Conservation (phyloP, 2,113 vertebrate species). For the Ancistrus triradiatus region DNA sequence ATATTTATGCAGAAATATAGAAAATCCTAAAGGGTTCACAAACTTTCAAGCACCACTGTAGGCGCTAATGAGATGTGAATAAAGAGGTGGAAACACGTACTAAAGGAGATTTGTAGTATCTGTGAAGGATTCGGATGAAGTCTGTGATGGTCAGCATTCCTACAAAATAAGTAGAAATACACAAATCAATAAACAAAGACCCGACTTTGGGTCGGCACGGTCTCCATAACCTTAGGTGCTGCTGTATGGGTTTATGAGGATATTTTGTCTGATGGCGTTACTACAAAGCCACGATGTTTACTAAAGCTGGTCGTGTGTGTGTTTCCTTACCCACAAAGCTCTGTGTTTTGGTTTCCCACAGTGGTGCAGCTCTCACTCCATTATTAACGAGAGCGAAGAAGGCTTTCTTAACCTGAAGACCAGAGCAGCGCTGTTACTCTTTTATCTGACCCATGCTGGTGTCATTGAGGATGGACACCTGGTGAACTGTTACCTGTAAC, state of each 20-base stretch:
- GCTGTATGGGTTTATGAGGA: too few species aligned
- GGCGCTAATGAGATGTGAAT: too few species aligned
- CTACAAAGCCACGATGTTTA: too few species aligned
- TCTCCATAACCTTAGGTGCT: background rate
- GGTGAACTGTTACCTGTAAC: conserved; percentile 81
- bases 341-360: conserved; percentile 97
- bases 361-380: conserved; percentile 91
- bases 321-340: conserved; percentile 92
- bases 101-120: conserved; percentile 98
- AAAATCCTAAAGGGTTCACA: too few species aligned
- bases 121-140: conserved; percentile 98
- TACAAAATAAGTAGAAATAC: conserved; percentile 46
- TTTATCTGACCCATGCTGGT: background rate
- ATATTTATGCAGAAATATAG: too few species aligned
- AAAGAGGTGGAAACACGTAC: conserved; percentile 58
- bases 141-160: conserved; percentile 99
- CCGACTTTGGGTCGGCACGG: background rate
- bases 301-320: too few species aligned
- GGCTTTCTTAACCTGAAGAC: conserved; percentile 90
- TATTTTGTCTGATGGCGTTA: too few species aligned
- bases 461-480: too few species aligned
- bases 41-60: background rate
- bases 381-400: conserved; percentile 97
- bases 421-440: conserved; percentile 2
- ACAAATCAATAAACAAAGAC: background rate